Base-by-base conservation (phyloP, 2,113 vertebrate genomes). In the Scomber japonicus region DNA sequence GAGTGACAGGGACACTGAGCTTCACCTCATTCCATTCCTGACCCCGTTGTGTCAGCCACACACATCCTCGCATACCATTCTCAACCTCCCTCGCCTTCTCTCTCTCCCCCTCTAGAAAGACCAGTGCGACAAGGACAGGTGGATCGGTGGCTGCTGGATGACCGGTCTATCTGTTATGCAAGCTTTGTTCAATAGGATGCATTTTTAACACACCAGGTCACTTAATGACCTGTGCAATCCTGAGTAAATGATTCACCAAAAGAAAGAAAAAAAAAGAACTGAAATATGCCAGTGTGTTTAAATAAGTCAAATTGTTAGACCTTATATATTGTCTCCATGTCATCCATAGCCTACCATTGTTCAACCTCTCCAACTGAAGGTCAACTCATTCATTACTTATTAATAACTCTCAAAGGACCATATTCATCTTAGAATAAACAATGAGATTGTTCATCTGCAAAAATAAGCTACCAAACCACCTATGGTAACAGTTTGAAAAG, bases 1-100 rank as follows among this genome's bases (percentile, higher is more conserved):
- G 81, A 71, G 48, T 50, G 80, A 89, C 80, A 61, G 51, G 81
- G 82, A 82, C 85, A 78, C 78, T 68, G 76, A 68, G 63, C 86
- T 80, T 86, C 78, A 78, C 60, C 67, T 84, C 89, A 92, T 92
- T 93, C 89, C 91, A 87, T 78, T 89, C 86, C 73, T 88, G 91
- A 91, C 84, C 86, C 77, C 79, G 88, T 82, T 87, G 82, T 88
- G 45, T 75, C 68, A 44, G 78, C 65, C 84, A 82, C 90, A 88
- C 81, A 81, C 78, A 81, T 88, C 88, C 78, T 65, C 75, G 74
- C 80, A 90, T 91, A 72, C 91, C 89, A 90, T 90, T 91, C 90
- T 88, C 83, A 85, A 90, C 83, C 82, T 71, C 87, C 73, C 65
- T 84, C 50, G 51, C 75, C 78, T 69, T 78, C 27, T 64, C 30